Percentiles rank a stretch among this genome's conserved stretches.
phyloP scores from a whole-genome alignment of 2,113 vertebrate genomes.

The Andinoacara biseriatus region DNA sequence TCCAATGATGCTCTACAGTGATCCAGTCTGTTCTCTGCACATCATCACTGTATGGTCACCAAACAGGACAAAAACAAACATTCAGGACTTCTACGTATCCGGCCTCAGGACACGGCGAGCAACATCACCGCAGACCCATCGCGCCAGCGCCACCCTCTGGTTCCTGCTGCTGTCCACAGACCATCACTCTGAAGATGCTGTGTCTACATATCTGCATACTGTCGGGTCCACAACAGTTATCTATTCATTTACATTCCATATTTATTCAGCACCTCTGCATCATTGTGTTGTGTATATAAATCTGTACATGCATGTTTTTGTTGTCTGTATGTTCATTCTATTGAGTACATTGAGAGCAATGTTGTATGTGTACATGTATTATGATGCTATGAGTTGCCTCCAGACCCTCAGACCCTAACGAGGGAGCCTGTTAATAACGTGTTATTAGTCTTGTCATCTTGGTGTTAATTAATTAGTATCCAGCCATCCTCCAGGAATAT shows the following conservation, averaged over 20 bases:
- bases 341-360: neutral
- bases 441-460: neutral
- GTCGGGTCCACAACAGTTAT: neutral
- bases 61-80: neutral
- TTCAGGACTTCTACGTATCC: neutral
- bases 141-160: neutral
- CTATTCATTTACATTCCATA: neutral
- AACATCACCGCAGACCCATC: neutral
- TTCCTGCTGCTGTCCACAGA: neutral
- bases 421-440: neutral
- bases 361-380: rapidly evolving
- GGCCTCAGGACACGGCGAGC: neutral
- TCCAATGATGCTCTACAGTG: neutral
- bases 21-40: neutral
- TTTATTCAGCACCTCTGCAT: rapidly evolving
- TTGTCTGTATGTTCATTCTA: neutral
- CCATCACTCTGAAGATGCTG: neutral
- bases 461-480: neutral
- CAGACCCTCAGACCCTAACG: neutral
- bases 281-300: neutral
- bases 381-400: neutral
- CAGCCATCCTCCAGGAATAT: rapidly evolving
- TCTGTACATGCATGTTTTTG: neutral
- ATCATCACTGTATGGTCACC: neutral
- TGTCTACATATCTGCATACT: neutral